Conservation (phyloP, 1,140 invertebrate species). For the Pomacea maculata region DNA sequence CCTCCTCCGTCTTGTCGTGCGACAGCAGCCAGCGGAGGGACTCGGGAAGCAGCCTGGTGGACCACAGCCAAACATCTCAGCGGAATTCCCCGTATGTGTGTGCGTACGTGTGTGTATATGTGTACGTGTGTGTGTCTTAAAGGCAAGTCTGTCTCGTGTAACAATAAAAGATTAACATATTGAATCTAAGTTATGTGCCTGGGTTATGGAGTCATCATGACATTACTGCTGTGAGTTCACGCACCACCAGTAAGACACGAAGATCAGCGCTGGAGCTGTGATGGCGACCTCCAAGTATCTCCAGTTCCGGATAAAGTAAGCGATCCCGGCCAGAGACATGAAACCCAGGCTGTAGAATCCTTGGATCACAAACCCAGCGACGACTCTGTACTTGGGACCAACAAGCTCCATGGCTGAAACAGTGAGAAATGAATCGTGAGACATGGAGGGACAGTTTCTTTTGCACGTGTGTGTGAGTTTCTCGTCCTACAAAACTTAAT, state of each 20-base stretch:
- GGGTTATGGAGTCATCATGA: too few species aligned
- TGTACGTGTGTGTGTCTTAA: background rate
- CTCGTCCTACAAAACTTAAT: too few species aligned
- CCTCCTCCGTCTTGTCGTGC: slow-evolving; percentile 44
- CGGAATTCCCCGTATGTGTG: background rate
- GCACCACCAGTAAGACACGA: slow-evolving; percentile 71
- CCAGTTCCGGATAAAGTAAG: slow-evolving; percentile 77
- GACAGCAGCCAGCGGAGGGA: slow-evolving; percentile 56
- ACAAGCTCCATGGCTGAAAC: slow-evolving; percentile 57
- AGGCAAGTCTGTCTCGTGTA: background rate
- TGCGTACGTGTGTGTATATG: background rate
- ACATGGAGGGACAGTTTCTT: too few species aligned
- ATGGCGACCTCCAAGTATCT: slow-evolving; percentile 78
- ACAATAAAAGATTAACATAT: background rate
- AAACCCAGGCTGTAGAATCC: slow-evolving; percentile 78
- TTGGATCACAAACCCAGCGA: slow-evolving; percentile 78
- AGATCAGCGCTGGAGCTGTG: slow-evolving; percentile 77
- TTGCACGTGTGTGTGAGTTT: too few species aligned
- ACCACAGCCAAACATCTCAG: background rate
- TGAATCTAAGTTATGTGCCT: too few species aligned
- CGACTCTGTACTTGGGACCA: slow-evolving; percentile 71
- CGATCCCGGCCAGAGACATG: slow-evolving; percentile 71
- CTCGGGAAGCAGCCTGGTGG: slow-evolving; percentile 52
- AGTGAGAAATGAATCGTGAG: background rate
- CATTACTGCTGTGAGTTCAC: background rate